Evolutionary conservation across 1,140 invertebrate species (phyloP), one percentile per base, ranked within the genome.

Genomic region (Drosophila guanche): DNA sequence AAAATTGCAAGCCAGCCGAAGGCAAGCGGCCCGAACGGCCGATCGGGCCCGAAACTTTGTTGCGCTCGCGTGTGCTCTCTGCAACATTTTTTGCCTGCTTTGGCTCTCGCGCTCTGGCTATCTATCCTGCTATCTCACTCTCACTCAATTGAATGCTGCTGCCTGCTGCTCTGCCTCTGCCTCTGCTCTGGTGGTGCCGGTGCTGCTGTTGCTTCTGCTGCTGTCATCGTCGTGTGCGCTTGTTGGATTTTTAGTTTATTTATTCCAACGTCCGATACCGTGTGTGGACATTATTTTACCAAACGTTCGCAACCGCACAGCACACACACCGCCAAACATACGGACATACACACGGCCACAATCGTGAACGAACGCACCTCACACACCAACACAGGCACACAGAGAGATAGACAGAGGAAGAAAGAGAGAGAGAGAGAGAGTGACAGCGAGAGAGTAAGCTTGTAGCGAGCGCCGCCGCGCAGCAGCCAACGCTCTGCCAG

Each of bases 241-340:
- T 65, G 50, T 67, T 76, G 61, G 67, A 61, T 69, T 76, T 52
- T 79, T 76, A 73, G 79, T 86, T 86, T 89, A 89, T 89, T 86
- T 89, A 89, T 89, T 83, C 85, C 81, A 72, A 37, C 79, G 85
- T 83, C 76, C 76, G 85, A 89, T 86, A 68, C 76, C 79, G 81
- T 79, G 77, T 80, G 79, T 86, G 85, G 85, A 89, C 85, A 89
- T 86, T 89, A 83, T 89, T 89, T 89, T 86, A 70, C 81, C 73
- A 86, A 89, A 79, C 85, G 85, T 83, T 83, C 79, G 81, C 77
- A 74, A 66, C 63, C 65, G 60, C 74, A 77, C 74, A 75, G 71
- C 76, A 72, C 48, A 54, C 56, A 27, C 14, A 23, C 16, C 16
- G 23, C 20, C 27, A 41, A 43, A 55, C 41, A 58, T 16, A 45